Base-by-base conservation (phyloP, 2,113 vertebrate genomes). In the Vombatus ursinus region DNA sequence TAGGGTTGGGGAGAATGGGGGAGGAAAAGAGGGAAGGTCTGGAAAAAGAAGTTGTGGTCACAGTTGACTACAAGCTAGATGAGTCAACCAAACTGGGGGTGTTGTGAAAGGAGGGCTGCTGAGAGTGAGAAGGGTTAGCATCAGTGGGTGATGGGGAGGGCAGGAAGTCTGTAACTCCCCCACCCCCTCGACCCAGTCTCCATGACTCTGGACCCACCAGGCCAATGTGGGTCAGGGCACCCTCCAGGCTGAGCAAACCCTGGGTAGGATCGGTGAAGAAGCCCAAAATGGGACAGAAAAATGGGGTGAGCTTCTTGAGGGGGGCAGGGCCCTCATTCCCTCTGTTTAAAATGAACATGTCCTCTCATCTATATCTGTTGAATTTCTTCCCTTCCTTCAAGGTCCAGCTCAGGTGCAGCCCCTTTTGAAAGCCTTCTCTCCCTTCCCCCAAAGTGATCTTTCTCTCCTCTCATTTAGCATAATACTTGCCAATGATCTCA, bases 51-150 rank as follows among this genome's bases (percentile, higher is more conserved):
- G 50, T 68, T 96, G 95, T 92, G 97, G 97, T 96, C 90, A 77
- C 26, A 84, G 94, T 10, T 91, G 97, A 96, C 97, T 96, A 92
- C 96, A 97, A 93, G 97, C 91, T 12, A 12, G 91, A 91, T 98
- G 97, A 98, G 97, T 97, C 97, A 97, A 96, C 77, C 49, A 84
- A 9, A 44, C 91, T 52, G 89, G 49, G 90, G 92, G n/a, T 97
- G 95, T 98, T 98, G 94, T 97, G 97, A 97, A 98, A 98, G 96
- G 47, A 9, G 52, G 91, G 50, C 89, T 54, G 94, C 90, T 50
- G 25, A 50, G 48, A 90, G 90, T 50, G 47, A 50, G 47, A 90
- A 50, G 94, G 93, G 49, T 14, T 26, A 0, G 53, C 44, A 50
- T 24, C 49, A 92, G 50, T 68, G 93, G 92, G 25, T 84, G 5